Conservation (phyloP, 2,888 invertebrate species). For the Punctoribates punctum region DNA sequence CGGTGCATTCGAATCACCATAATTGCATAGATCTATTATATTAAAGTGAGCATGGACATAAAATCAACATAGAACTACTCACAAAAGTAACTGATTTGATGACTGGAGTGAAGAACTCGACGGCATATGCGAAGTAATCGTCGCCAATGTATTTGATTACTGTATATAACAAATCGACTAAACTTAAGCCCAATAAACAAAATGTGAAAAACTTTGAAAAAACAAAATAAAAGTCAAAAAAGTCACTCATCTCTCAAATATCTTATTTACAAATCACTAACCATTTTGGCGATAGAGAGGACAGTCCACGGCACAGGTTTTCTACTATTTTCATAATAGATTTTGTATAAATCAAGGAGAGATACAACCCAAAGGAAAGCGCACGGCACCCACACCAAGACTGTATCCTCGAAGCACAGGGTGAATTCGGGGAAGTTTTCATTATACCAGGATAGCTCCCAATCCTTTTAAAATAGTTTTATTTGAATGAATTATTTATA, state of each 20-base stretch:
- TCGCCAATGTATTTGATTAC: not conserved
- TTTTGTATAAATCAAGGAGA: conserved; percentile 14
- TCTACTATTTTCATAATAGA: not conserved
- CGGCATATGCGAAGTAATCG: conserved; percentile 30
- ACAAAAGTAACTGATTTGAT: conserved; percentile 37
- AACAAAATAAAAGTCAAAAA: not conserved
- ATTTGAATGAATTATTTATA: not conserved
- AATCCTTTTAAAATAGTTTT: conserved; percentile 27
- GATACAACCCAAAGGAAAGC: conserved; percentile 24
- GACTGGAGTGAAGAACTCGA: conserved; percentile 37
- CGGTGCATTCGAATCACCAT: conserved; percentile 70
- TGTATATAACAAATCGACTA: not conserved
- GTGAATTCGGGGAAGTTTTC: conserved; percentile 38
- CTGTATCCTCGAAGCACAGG: conserved; percentile 39
- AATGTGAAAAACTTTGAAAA: not conserved
- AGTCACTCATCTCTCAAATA: not conserved
- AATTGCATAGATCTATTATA: not conserved
- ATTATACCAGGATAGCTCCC: conserved; percentile 28
- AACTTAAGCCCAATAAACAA: conserved; percentile 3
- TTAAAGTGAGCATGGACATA: too few species aligned
- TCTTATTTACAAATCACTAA: not conserved
- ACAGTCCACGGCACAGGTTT: conserved; percentile 35
- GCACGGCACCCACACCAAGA: conserved; percentile 39
- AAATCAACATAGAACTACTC: too few species aligned
- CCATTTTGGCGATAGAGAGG: conserved; percentile 28